phyloP scores from a whole-genome alignment of 2,888 invertebrate genomes.

The Pollenia griseotomentosa region DNA sequence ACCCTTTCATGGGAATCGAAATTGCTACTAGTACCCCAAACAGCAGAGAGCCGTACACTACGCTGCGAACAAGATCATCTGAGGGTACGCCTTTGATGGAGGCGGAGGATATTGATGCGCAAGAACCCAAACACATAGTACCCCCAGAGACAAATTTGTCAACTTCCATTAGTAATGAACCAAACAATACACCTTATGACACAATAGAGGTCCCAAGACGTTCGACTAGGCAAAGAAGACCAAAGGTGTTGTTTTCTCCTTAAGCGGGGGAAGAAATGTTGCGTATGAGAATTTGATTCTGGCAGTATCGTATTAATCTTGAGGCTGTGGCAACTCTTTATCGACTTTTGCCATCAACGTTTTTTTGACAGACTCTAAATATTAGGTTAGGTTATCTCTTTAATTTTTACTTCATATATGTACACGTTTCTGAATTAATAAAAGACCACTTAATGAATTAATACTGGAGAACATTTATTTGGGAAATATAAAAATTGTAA shows the following conservation, averaged over 20 bases:
- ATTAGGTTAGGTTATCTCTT: no score
- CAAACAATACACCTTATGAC: slow-evolving; percentile 3
- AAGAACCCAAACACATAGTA: slow-evolving; percentile 1
- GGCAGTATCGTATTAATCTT: no score
- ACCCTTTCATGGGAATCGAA: neutral
- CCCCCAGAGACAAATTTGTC: neutral
- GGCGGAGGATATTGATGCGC: neutral
- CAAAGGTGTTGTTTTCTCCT: slow-evolving; percentile 29
- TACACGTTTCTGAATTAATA: no score
- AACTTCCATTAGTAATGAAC: neutral
- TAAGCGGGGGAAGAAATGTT: slow-evolving; percentile 26
- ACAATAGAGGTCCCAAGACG: neutral
- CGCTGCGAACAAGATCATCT: neutral
- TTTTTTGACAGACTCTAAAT: no score
- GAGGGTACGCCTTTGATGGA: neutral
- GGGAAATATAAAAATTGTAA: no score
- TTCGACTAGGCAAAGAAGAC: slow-evolving; percentile 21
- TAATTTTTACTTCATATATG: no score
- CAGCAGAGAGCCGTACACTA: neutral
- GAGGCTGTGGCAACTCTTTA: no score
- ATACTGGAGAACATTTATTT: no score
- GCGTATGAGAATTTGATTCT: neutral
- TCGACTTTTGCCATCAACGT: no score
- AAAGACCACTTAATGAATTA: no score
- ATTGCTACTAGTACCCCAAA: slow-evolving; percentile 14